These are phyloP conservation scores for Drosophila erecta DNA, from an alignment of 1,140 invertebrate genomes.

Conservation along the genomic window DNA sequence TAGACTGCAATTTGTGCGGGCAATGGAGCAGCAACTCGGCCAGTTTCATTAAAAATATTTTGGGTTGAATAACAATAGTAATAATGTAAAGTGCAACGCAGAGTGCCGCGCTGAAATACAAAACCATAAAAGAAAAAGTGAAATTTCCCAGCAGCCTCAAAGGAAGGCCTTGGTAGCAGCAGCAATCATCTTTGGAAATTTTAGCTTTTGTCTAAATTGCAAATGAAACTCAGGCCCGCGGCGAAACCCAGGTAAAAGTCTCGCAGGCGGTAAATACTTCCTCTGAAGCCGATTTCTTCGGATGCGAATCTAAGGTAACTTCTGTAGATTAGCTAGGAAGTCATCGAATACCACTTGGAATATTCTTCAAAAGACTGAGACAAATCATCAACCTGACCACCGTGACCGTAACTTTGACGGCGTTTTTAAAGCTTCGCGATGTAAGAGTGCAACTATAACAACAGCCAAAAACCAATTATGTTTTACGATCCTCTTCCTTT, in stretches of 20 bases:
- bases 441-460: constrained; percentile 29
- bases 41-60: constrained; percentile 81
- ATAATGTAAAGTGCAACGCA: constrained; percentile 61
- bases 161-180: constrained; percentile 21
- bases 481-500: constrained; percentile 57
- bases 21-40: constrained; percentile 79
- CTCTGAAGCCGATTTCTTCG: constrained; percentile 17
- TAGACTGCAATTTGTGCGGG: constrained; percentile 74
- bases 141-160: constrained; percentile 62
- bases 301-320: background rate
- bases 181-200: constrained; percentile 62
- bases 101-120: constrained; percentile 41
- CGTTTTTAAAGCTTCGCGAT: constrained; percentile 4
- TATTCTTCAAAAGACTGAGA: constrained; percentile 2
- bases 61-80: constrained; percentile 81
- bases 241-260: constrained; percentile 41
- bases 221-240: constrained; percentile 52
- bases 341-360: background rate
- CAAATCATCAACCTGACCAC: constrained; percentile 29
- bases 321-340: constrained; percentile 14
- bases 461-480: constrained; percentile 53
- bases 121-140: constrained; percentile 63
- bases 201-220: constrained; percentile 63
- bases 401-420: constrained; percentile 17
- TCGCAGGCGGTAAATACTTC: constrained; percentile 39